These are phyloP conservation scores for Apostichopus leukothele DNA, from an alignment of 53 echinoderm and acorn worm genomes.

Conservation along the genomic window DNA sequence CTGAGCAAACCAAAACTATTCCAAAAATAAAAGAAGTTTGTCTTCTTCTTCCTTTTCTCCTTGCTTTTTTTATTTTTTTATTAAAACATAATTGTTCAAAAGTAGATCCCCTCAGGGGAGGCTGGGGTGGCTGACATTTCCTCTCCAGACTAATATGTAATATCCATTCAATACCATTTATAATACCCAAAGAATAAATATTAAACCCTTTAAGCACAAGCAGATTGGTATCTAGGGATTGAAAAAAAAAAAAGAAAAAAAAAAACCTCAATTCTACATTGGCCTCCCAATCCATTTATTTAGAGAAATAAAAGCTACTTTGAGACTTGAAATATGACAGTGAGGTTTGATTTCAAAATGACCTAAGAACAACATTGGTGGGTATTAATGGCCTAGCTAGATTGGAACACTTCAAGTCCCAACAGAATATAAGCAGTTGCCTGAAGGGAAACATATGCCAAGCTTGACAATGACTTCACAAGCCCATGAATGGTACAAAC, in stretches of 20 bases:
- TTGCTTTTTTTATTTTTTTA: no score
- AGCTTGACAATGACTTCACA: slow-evolving; percentile 19
- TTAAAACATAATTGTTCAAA: no score
- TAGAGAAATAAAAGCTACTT: slow-evolving; percentile 38
- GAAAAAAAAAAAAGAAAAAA: background rate
- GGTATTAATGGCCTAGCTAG: slow-evolving; percentile 42
- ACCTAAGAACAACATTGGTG: slow-evolving; percentile 43
- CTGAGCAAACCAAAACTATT: no score
- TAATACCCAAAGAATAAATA: slow-evolving; percentile 25
- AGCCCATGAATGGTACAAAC: background rate
- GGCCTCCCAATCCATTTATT: slow-evolving; percentile 26
- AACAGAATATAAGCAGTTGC: background rate
- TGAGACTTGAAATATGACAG: slow-evolving; percentile 34
- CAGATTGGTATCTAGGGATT: slow-evolving; percentile 46
- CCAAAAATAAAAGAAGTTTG: no score
- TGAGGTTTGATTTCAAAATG: slow-evolving; percentile 41
- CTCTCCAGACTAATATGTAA: slow-evolving; percentile 11
- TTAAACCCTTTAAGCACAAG: slow-evolving; percentile 27
- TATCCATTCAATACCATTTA: slow-evolving; percentile 22
- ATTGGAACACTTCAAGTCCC: slow-evolving; percentile 39
- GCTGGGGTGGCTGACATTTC: no score
- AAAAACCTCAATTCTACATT: slow-evolving; percentile 27
- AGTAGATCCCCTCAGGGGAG: no score
- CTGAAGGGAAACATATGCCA: slow-evolving; percentile 46
- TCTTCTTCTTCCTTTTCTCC: no score